phyloP scores from a whole-genome alignment of 1,140 invertebrate species.

The Drosophila hydei region DNA sequence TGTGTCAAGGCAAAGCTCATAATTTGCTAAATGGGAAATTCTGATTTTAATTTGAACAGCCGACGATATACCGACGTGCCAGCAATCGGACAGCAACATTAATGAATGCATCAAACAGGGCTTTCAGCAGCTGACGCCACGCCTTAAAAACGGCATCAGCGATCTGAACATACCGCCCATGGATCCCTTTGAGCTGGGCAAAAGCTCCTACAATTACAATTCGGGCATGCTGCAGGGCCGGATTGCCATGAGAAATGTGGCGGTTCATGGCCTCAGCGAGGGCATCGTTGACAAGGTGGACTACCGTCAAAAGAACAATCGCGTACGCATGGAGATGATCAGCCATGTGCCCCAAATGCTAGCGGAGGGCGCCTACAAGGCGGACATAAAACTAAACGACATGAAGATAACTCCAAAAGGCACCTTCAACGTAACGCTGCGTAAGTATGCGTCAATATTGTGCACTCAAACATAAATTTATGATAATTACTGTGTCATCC shows the following conservation, averaged over 20 bases:
- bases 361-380: slow-evolving; percentile 76
- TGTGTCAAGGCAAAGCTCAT: slow-evolving; percentile 58
- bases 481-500: background rate
- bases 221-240: slow-evolving; percentile 67
- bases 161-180: slow-evolving; percentile 77
- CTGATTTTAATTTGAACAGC: slow-evolving; percentile 53
- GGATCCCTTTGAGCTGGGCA: slow-evolving; percentile 73
- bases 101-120: slow-evolving; percentile 77
- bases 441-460: slow-evolving; percentile 45
- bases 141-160: slow-evolving; percentile 67
- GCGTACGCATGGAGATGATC: slow-evolving; percentile 52
- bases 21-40: background rate
- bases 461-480: background rate
- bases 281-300: slow-evolving; percentile 67
- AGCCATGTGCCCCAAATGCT: slow-evolving; percentile 63
- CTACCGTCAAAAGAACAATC: slow-evolving; percentile 63
- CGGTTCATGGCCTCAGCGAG: slow-evolving; percentile 65
- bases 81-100: slow-evolving; percentile 63
- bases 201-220: slow-evolving; percentile 62
- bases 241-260: slow-evolving; percentile 65
- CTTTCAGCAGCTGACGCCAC: slow-evolving; percentile 69
- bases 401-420: slow-evolving; percentile 82
- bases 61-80: slow-evolving; percentile 72
- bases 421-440: slow-evolving; percentile 75
- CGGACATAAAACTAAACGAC: slow-evolving; percentile 75